Evolutionary conservation across 2,113 vertebrate genomes (phyloP).

Genomic region (Condylura cristata): DNA sequence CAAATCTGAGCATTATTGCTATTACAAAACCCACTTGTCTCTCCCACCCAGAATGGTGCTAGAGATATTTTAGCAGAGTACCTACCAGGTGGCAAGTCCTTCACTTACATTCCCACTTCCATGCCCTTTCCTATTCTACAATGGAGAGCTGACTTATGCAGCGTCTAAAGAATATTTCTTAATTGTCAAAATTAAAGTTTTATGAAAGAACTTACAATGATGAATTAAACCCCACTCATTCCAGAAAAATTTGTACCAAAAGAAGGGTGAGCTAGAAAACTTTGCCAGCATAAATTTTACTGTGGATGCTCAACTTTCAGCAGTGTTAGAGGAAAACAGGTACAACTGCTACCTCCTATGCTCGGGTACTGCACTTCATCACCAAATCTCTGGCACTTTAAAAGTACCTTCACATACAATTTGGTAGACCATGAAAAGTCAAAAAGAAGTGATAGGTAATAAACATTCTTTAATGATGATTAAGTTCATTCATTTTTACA

Average conservation of each 20-base stretch:
- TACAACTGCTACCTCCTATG: neutral
- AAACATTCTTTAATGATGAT: neutral
- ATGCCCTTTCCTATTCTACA: neutral
- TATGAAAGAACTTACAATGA: neutral
- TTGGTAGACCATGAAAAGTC: neutral
- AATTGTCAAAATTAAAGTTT: neutral
- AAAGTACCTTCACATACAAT: neutral
- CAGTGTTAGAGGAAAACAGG: too few relatives aligned
- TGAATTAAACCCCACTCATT: neutral
- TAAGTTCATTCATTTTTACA: neutral
- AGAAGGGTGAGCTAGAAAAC: neutral
- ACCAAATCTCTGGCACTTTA: neutral
- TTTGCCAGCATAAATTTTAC: neutral
- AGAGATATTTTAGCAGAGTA: neutral
- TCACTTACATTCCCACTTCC: neutral
- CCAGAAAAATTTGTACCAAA: neutral
- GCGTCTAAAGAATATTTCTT: neutral
- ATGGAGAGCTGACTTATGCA: neutral
- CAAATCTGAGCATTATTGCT: neutral
- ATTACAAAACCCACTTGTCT: neutral
- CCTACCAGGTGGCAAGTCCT: neutral
- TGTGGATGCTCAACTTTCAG: neutral
- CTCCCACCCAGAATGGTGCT: neutral
- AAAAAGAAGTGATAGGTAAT: neutral
- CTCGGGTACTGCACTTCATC: neutral